Base-by-base conservation (phyloP, 2,113 vertebrate genomes). In the Planiliza haematocheilus region DNA sequence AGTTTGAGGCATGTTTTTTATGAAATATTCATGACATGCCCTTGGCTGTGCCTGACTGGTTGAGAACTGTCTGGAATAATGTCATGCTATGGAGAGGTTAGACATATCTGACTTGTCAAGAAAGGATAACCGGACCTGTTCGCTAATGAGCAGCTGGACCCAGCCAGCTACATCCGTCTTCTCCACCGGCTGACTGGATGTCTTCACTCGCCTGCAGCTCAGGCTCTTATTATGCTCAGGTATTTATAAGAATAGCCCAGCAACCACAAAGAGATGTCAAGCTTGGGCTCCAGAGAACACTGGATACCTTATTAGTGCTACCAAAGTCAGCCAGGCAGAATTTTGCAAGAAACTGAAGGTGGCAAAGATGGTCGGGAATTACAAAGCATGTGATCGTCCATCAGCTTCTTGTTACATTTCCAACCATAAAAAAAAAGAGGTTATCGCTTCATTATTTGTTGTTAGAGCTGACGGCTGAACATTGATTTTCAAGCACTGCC, bases 141-240 rank as follows among this genome's bases (percentile, higher is more conserved):
- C 61, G 8, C 79, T 91, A 91, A 91, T 76, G 81, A 91, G 90
- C 61, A 50, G 60, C 74, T 49, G 72, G 57, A 67, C 57, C 52
- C 57, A 48, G 64, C 67, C 59, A 65, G 68, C 66, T 57, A 58
- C 64, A 71, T 63, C 18, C 9, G 7, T 69, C 68, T 84, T 67
- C 24, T 50, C 53, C 0, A 1, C 60, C 8, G 41, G 45, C 60
- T 64, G 66, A 79, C 72, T 85, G 81, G 49, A 78, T 66, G 70
- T 79, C 82, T 79, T 77, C 56, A 61, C 62, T 70, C 4, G 67
- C 78, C 70, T 38, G 65, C 69, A 74, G 79, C 72, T 61, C 1
- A 7, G 52, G 42, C 38, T 74, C 85, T 57, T 75, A 83, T 83
- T 87, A 74, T 77, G 16, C 66, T 68, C 37, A 74, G 71, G 75